A percentile compares a stretch with the other conserved stretches of the same genome.
These are phyloP conservation scores for Sinohyriopsis cumingii DNA, from an alignment of 2,888 invertebrate genomes.

Conservation along the genomic window DNA sequence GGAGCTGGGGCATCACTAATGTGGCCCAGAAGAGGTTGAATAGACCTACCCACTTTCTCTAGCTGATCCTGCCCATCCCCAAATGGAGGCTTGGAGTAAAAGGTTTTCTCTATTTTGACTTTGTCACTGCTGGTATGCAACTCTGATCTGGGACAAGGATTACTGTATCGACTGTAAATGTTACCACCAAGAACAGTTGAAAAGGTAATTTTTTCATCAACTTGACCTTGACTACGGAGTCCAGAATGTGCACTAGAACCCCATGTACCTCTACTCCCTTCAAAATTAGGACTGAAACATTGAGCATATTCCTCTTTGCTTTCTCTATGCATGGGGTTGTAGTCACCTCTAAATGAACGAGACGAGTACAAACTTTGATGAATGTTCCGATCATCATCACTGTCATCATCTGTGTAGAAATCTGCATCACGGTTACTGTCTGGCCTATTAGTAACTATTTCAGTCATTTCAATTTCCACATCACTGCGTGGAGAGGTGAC, in stretches of 20 bases:
- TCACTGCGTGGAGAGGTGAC: conserved; percentile 59
- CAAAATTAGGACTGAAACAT: conserved; percentile 17
- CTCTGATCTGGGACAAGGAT: not conserved
- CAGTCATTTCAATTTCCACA: conserved; percentile 44
- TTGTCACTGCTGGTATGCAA: conserved; percentile 31
- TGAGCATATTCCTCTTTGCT: conserved; percentile 20
- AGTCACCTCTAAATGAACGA: conserved; percentile 2
- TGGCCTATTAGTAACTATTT: conserved; percentile 14
- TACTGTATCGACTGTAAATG: conserved; percentile 26
- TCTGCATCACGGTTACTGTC: conserved; percentile 32
- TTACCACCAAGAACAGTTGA: conserved; percentile 25
- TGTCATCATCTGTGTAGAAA: conserved; percentile 46
- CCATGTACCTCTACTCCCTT: conserved; percentile 21
- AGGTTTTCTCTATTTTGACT: conserved; percentile 42
- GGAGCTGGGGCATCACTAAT: conserved; percentile 29
- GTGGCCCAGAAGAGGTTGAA: conserved; percentile 29
- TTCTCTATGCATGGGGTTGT: conserved; percentile 21
- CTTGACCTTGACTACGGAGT: conserved; percentile 30
- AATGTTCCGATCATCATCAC: conserved; percentile 36
- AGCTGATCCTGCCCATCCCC: conserved; percentile 40
- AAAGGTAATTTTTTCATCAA: conserved; percentile 41
- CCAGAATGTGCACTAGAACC: conserved; percentile 23
- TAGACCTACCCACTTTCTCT: conserved; percentile 41
- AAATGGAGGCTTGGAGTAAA: conserved; percentile 39
- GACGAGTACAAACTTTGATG: conserved; percentile 9